phyloP scores from a whole-genome alignment of 1,140 invertebrate species.

The Zaprionus ghesquierei region DNA sequence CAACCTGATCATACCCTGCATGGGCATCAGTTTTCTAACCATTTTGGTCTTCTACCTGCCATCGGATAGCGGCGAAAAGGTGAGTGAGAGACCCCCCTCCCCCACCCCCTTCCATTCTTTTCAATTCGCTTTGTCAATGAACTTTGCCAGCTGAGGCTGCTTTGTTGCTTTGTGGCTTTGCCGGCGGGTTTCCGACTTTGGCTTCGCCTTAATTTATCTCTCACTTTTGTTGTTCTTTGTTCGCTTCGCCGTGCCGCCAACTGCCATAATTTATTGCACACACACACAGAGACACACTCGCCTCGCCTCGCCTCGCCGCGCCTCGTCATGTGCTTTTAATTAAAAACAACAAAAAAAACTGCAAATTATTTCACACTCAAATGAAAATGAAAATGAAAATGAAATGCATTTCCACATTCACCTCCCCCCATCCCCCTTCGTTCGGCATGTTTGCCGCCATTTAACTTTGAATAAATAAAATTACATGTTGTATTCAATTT shows the following conservation, averaged over 20 bases:
- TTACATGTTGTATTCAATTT: slow-evolving; percentile 70
- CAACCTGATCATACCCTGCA: slow-evolving; percentile 98
- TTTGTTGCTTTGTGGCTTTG: neutral
- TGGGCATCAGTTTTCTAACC: slow-evolving; percentile 99
- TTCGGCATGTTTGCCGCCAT: slow-evolving; percentile 51
- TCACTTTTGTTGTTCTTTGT: neutral
- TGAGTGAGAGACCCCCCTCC: slow-evolving; percentile 83
- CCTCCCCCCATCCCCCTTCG: neutral
- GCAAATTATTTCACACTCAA: slow-evolving; percentile 57
- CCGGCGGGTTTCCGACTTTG: neutral
- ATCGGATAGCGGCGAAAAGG: slow-evolving; percentile 99
- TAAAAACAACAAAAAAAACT: slow-evolving; percentile 50
- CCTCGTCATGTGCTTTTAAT: slow-evolving; percentile 76
- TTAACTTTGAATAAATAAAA: slow-evolving; percentile 76
- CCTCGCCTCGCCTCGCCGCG: slow-evolving; percentile 2
- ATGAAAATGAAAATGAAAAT: slow-evolving; percentile 54
- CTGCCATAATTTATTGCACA: slow-evolving; percentile 67
- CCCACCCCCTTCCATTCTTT: neutral
- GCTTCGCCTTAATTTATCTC: slow-evolving; percentile 11
- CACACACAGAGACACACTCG: slow-evolving; percentile 3
- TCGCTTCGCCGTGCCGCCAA: slow-evolving; percentile 18
- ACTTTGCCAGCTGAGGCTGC: slow-evolving; percentile 12
- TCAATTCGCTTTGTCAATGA: slow-evolving; percentile 8
- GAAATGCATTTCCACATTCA: slow-evolving; percentile 66
- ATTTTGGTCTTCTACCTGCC: slow-evolving; percentile 99